These are phyloP conservation scores for Typhlomys cinereus DNA, from an alignment of 2,113 vertebrate species.

Conservation along the genomic window DNA sequence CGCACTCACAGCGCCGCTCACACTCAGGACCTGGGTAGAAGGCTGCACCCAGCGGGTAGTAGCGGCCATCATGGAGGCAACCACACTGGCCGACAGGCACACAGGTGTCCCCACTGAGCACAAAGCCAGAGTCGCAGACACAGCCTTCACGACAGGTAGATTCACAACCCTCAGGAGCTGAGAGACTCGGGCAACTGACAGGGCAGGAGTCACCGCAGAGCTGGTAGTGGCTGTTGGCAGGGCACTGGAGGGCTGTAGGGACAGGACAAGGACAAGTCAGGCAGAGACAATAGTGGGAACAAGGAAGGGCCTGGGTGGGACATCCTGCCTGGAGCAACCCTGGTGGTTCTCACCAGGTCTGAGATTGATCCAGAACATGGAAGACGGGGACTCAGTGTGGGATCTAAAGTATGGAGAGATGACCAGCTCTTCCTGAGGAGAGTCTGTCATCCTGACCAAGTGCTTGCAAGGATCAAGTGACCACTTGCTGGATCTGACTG, in stretches of 20 bases:
- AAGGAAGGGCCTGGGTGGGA: too few species aligned
- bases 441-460: not conserved
- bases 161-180: conserved; percentile 45
- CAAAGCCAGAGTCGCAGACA: conserved; percentile 80
- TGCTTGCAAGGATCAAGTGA: not conserved
- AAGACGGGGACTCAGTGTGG: not conserved
- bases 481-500: not conserved
- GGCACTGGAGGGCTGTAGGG: conserved; percentile 76
- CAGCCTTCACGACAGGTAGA: conserved; percentile 84
- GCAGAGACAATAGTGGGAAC: accelerated
- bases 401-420: not conserved
- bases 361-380: not conserved
- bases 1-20: conserved; percentile 84
- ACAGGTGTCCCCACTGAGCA: conserved; percentile 82
- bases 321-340: not conserved
- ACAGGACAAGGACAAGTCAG: not conserved
- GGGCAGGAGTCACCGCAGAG: conserved; percentile 84
- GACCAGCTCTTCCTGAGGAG: not conserved
- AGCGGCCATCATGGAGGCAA: conserved; percentile 79
- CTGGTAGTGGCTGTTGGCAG: conserved; percentile 84
- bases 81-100: conserved; percentile 83
- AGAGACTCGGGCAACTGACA: conserved; percentile 68
- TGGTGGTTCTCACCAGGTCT: not conserved
- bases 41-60: conserved; percentile 69
- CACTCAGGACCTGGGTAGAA: conserved; percentile 81